Percentiles rank a stretch among this genome's conserved stretches.
phyloP scores from a whole-genome alignment of 2,113 vertebrate species.

The Agapornis roseicollis region DNA sequence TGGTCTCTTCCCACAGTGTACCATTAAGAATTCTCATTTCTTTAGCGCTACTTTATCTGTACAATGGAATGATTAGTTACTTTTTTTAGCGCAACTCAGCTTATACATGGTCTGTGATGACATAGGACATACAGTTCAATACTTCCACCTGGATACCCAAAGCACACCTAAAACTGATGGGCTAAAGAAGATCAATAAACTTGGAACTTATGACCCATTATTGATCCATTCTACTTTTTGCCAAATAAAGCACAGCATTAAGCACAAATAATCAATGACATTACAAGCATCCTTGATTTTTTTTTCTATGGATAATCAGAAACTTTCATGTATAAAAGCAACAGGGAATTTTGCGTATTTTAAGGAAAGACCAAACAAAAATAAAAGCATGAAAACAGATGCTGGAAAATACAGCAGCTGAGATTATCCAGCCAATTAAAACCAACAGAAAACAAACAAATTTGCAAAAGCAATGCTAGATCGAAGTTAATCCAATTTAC shows the following conservation, averaged over 20 bases:
- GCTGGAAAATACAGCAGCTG: not conserved
- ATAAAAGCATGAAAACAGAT: not conserved
- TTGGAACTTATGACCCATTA: not conserved
- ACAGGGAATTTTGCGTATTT: not conserved
- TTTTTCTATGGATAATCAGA: not conserved
- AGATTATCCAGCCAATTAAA: not conserved
- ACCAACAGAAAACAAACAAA: not conserved
- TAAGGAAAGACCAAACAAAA: not conserved
- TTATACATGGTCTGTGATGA: not conserved
- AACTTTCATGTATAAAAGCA: not conserved
- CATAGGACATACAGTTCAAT: not conserved
- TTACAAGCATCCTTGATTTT: not conserved
- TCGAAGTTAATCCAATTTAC: not conserved
- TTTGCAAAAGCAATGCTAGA: not conserved
- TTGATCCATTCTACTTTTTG: not conserved
- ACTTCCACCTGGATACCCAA: not conserved
- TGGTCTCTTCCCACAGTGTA: not conserved
- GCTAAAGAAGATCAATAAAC: not conserved
- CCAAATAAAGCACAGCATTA: not conserved
- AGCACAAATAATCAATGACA: not conserved
- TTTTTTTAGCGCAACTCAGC: not conserved
- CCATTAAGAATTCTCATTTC: not conserved
- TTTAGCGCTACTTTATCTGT: not conserved
- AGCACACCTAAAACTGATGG: not conserved
- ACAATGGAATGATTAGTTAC: not conserved